Evolutionary conservation across 2,888 invertebrate genomes (phyloP), one percentile per base, ranked within the genome.

Genomic region (Caenorhabditis virilis): DNA sequence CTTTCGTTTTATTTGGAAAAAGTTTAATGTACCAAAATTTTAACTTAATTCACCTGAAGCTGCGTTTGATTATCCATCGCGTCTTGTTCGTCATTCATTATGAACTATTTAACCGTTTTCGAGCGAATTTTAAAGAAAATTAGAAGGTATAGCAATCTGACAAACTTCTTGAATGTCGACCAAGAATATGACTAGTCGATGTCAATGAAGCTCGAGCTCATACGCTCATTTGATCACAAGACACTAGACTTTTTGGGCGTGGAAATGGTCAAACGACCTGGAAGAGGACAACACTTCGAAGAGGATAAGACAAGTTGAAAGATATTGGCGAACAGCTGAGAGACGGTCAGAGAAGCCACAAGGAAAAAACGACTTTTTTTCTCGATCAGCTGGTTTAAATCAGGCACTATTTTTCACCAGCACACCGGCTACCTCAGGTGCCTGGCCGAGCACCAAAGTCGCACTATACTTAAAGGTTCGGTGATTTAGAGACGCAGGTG

Each of bases 321-420:
- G 9, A 36, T 7, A n/a, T 36, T 5, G n/a, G 30, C 16, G 23
- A 45, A 45, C 27, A 18, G 16, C 23, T 36, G 53, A 38, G 33
- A 54, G 50, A 61, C 57, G 56, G 52, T 57, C 53, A 57, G 62
- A 62, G 56, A 55, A 42, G 48, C 36, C 42, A 35, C 15, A 36
- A n/a, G 15, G 36, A n/a, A 9, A n/a, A n/a, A n/a, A 36, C n/a
- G 11, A 5, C 16, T 7, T n/a, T n/a, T 36, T n/a, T 7, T 36
- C 43, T 25, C 42, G 53, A 63, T 63, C 63, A 63, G 63, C 63
- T 63, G 63, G 63, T 63, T 63, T 63, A n/a, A n/a, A n/a, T n/a
- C n/a, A n/a, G n/a, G n/a, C n/a, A n/a, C n/a, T 41, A 52, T n/a
- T 45, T 27, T 39, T 18, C 30, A 30, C 30, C 30, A 30, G 13